Evolutionary conservation across 2,113 vertebrate genomes (phyloP).

Genomic region (Anseranas semipalmata): DNA sequence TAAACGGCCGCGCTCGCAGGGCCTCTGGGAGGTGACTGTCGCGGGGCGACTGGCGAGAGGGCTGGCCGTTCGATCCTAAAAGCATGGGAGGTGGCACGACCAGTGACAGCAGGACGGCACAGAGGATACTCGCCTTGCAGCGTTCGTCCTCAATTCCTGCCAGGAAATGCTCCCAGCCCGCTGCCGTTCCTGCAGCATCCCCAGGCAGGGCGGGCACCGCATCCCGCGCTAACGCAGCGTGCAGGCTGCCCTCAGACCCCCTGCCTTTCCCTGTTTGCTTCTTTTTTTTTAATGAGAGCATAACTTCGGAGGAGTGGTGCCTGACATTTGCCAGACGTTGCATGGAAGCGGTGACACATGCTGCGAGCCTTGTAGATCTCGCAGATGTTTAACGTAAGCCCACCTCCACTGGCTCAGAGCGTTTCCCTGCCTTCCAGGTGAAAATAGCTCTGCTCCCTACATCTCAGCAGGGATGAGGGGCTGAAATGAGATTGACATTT

Average conservation of each 20-base stretch:
- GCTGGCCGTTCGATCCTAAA: background rate
- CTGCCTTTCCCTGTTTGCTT: background rate
- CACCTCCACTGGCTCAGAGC: background rate
- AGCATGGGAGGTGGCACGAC: background rate
- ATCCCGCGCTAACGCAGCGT: rapidly evolving
- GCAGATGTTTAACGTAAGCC: conserved; percentile 35
- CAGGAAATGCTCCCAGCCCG: background rate
- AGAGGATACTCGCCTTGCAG: background rate
- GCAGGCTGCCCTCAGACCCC: background rate
- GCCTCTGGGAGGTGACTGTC: background rate
- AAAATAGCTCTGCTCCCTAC: background rate
- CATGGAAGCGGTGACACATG: background rate
- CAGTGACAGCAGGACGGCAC: background rate
- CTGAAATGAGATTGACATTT: conserved; percentile 10
- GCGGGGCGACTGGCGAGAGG: background rate
- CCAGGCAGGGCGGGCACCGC: rapidly evolving
- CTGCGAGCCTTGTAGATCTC: conserved; percentile 18
- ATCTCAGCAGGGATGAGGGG: background rate
- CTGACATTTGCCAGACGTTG: background rate
- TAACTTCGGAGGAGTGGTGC: background rate
- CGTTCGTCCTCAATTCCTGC: background rate
- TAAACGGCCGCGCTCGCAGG: background rate
- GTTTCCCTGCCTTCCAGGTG: conserved; percentile 17
- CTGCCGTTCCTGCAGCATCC: background rate
- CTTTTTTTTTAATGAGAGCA: background rate